These are phyloP conservation scores for Nasonovia ribisnigri DNA, from an alignment of 2,888 invertebrate genomes.

Conservation along the genomic window DNA sequence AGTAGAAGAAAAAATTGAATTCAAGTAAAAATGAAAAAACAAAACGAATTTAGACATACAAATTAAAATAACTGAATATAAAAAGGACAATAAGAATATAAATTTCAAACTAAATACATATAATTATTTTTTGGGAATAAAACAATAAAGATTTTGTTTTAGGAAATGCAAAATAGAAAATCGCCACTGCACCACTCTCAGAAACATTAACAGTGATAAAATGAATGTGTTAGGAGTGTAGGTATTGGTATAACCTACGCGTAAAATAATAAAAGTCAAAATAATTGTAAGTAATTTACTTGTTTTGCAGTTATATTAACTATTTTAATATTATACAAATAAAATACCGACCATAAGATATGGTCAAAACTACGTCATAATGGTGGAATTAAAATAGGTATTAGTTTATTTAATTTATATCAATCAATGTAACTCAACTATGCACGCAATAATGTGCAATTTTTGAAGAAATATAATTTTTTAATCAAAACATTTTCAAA, in stretches of 20 bases:
- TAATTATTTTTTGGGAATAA: neutral
- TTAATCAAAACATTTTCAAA: too few relatives aligned
- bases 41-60: neutral
- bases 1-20: neutral
- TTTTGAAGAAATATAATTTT: too few relatives aligned
- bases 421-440: too few relatives aligned
- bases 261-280: neutral
- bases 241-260: neutral
- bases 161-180: neutral
- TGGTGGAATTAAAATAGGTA: neutral
- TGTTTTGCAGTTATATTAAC: neutral
- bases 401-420: too few relatives aligned
- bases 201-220: neutral
- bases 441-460: too few relatives aligned
- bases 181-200: neutral
- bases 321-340: neutral
- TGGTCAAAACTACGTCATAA: neutral
- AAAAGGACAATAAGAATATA: neutral
- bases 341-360: neutral
- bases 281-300: neutral
- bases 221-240: neutral
- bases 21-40: neutral
- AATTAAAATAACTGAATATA: neutral
- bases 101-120: neutral
- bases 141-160: neutral